Conservation (phyloP, 2,888 invertebrate genomes). For the Sipunculus nudus region DNA sequence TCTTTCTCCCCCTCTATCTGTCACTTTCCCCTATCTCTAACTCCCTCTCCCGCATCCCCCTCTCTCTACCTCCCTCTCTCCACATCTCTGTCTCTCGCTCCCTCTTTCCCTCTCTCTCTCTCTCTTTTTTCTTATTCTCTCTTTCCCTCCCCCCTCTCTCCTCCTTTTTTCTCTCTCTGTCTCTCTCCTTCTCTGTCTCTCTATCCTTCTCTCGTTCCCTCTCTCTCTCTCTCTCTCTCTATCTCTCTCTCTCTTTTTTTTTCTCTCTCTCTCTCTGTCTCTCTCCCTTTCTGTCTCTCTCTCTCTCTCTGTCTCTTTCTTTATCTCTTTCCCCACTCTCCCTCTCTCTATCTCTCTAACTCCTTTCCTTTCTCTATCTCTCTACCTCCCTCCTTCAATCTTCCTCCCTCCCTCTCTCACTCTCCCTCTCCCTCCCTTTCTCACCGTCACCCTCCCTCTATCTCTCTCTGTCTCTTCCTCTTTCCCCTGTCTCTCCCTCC, state of each 20-base stretch:
- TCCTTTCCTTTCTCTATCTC: too few relatives aligned
- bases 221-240: background rate
- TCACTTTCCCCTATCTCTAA: background rate
- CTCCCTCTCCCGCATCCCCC: constrained; percentile 15
- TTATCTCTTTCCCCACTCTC: background rate
- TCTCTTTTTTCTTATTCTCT: constrained; percentile 5
- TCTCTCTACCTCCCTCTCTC: constrained; percentile 12
- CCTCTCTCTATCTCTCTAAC: background rate
- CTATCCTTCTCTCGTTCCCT: background rate
- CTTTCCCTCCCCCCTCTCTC: constrained; percentile 1
- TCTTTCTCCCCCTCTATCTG: background rate
- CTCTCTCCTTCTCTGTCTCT: background rate
- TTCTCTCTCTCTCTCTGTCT: background rate
- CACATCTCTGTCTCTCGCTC: background rate
- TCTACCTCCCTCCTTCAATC: too few relatives aligned
- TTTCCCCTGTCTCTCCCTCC: too few relatives aligned
- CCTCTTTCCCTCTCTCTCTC: background rate
- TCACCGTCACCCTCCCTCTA: too few relatives aligned
- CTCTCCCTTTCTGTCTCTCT: background rate
- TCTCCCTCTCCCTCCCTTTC: too few relatives aligned
- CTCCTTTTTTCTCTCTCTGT: background rate
- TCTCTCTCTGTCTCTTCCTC: too few relatives aligned
- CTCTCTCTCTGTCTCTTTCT: background rate
- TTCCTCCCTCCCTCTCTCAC: too few relatives aligned
- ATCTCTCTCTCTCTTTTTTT: background rate